Conservation (phyloP, 2,888 invertebrate species). For the Orthosia incerta region DNA sequence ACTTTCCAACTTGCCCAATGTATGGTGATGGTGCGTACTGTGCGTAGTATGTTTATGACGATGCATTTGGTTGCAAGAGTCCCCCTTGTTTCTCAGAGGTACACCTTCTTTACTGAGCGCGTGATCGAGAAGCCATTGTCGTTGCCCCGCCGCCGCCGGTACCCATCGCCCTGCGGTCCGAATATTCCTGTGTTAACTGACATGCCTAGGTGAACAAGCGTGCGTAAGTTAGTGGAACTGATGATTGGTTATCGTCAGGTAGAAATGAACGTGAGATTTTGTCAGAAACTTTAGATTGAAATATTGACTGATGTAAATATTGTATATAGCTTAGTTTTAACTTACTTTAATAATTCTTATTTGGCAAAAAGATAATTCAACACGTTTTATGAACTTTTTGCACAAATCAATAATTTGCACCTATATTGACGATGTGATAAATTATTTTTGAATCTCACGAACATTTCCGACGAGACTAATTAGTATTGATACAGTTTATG, state of each 20-base stretch:
- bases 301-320: neutral
- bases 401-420: neutral
- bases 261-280: constrained; percentile 66
- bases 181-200: constrained; percentile 90
- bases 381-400: neutral
- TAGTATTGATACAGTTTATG: neutral
- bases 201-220: constrained; percentile 84
- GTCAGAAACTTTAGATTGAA: neutral
- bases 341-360: neutral
- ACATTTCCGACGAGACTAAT: constrained; percentile 53
- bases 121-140: constrained; percentile 97
- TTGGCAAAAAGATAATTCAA: neutral
- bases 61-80: constrained; percentile 92
- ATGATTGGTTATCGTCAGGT: constrained; percentile 69
- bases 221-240: constrained; percentile 75
- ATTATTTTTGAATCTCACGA: constrained; percentile 56
- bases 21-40: constrained; percentile 91
- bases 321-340: neutral
- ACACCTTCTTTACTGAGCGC: constrained; percentile 98
- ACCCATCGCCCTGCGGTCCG: constrained; percentile 95
- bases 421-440: constrained; percentile 30
- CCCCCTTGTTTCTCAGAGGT: constrained; percentile 97
- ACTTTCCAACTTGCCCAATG: constrained; percentile 86
- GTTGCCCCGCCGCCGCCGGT: constrained; percentile 95
- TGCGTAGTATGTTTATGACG: constrained; percentile 91